phyloP scores from a whole-genome alignment of 2,797 vertebrate species.

The Pogoniulus pusillus region DNA sequence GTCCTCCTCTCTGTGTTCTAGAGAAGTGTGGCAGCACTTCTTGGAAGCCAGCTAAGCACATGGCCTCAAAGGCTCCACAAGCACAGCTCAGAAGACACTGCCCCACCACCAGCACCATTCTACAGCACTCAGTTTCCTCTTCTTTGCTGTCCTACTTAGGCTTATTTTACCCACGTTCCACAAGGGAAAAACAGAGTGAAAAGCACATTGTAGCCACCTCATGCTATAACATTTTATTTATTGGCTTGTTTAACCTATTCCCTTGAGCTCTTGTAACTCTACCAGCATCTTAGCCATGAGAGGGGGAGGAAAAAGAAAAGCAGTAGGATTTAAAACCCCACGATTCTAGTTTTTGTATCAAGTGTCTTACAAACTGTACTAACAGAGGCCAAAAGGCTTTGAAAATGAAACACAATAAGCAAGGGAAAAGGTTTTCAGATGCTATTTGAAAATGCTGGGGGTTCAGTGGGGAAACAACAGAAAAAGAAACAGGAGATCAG shows the following conservation, averaged over 20 bases:
- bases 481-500: constrained; percentile 40
- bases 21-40: neutral
- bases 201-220: neutral
- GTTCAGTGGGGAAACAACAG: constrained; percentile 13
- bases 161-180: neutral
- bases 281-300: neutral
- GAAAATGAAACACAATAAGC: neutral
- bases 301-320: neutral
- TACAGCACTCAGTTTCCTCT: neutral
- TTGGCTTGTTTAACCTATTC: constrained; percentile 43
- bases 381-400: neutral
- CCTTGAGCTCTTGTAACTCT: constrained; percentile 30
- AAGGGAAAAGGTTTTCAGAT: neutral
- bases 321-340: neutral
- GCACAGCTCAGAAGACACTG: neutral
- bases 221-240: neutral
- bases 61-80: neutral
- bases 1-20: fast-evolving
- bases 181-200: neutral
- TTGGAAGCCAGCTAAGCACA: neutral
- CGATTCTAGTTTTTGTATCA: neutral
- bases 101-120: no score
- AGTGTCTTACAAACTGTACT: neutral
- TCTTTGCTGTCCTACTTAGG: neutral
- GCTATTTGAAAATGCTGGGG: neutral